Evolutionary conservation across 2,888 invertebrate species (phyloP), one percentile per base, ranked within the genome.

Genomic region (Ennomos erosarius): DNA sequence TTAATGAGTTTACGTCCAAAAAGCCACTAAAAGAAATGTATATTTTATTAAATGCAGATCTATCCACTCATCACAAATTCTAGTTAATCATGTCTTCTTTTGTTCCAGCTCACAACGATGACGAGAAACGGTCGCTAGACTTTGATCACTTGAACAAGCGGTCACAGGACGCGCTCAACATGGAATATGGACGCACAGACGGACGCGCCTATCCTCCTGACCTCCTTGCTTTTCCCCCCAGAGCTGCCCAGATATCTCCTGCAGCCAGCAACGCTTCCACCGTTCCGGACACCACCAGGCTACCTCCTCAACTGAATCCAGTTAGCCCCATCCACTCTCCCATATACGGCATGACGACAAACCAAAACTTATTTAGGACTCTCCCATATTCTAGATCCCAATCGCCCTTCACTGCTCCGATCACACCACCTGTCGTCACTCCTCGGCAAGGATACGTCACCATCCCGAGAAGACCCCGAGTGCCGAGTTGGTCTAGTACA

Each of bases 361-460:
- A 94, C 70, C 94, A 94, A 57, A 94, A 94, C 64, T 90, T 95
- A 1, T 97, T 96, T 82, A 95, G 97, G 78, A 97, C 97, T 2
- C 82, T 97, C 55, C 97, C 97, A 9, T 96, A 97, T 85, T 96
- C 96, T 36, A 86, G 93, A 35, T 96, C 96, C 35, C 95, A 96
- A 64, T 96, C 96, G n/a, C 96, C 96, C 0, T 96, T 96, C 71
- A 93, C 95, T 35, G 94, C 95, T 8, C 93, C 93, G 34, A 89
- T 92, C 3, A 90, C 92, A 43, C 94, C 95, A 8, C 95, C 96
- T 34, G 94, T 96, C 8, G 93, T 96, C 40, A 94, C 95, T 26
- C 95, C 95, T 5, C 93, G 96, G 65, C 96, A 96, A 79, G 97
- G 97, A 10, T 97, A 97, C 81, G 97, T 97, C 43, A 97, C 97